A percentile compares a stretch with the other conserved stretches of the same genome.
These are phyloP conservation scores for Drosophila albomicans DNA, from an alignment of 1,140 invertebrate species.

Conservation along the genomic window DNA sequence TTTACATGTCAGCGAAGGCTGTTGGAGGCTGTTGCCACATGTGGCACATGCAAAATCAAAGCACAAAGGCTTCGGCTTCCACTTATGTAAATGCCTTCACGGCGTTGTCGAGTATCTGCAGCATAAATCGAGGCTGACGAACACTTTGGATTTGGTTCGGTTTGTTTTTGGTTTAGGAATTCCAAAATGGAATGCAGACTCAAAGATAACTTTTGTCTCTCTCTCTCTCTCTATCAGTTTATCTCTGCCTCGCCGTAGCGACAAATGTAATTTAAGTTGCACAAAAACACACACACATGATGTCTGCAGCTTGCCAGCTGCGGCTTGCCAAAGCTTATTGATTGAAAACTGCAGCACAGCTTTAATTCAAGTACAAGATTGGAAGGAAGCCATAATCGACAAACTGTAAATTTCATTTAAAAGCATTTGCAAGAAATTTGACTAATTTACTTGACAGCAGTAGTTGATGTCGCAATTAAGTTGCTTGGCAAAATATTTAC, in stretches of 20 bases:
- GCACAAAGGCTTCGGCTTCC: slow-evolving; percentile 42
- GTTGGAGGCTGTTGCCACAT: slow-evolving; percentile 38
- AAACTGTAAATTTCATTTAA: not conserved
- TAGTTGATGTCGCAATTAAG: not conserved
- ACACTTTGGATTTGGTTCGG: slow-evolving; percentile 2
- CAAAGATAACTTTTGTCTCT: slow-evolving; percentile 38
- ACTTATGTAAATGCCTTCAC: slow-evolving; percentile 60
- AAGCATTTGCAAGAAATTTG: not conserved
- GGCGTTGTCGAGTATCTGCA: slow-evolving; percentile 28
- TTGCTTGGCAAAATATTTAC: not conserved
- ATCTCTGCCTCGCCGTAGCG: slow-evolving; percentile 23
- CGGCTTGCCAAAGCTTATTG: slow-evolving; percentile 50
- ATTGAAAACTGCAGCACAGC: slow-evolving; percentile 38
- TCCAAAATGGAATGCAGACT: slow-evolving; percentile 21
- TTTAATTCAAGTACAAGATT: not conserved
- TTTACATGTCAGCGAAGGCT: slow-evolving; percentile 42
- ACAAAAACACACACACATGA: slow-evolving; percentile 40
- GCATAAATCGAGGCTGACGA: slow-evolving; percentile 15
- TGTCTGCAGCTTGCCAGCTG: not conserved
- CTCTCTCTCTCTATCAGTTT: too few relatives aligned
- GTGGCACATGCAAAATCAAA: slow-evolving; percentile 55
- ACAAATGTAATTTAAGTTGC: slow-evolving; percentile 68
- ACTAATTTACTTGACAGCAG: not conserved
- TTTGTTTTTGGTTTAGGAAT: slow-evolving; percentile 22
- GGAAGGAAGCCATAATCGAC: not conserved